Percentiles rank a stretch among this genome's conserved stretches.
phyloP scores from a whole-genome alignment of 2,797 vertebrate species.

The Spinus olivaceus region DNA sequence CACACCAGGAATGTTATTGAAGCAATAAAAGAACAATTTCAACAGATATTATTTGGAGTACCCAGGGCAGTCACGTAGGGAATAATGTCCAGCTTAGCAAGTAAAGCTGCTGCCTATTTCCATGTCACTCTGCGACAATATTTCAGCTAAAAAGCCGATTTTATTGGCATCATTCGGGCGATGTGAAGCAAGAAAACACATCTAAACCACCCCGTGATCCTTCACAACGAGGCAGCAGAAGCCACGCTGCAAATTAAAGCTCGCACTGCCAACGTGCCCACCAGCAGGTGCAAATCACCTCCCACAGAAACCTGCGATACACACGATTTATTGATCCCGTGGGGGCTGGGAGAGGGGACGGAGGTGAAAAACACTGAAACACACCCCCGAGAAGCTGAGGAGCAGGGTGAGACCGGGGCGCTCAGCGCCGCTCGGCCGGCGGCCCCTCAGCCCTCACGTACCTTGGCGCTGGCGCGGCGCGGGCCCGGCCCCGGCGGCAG shows the following conservation, averaged over 20 bases:
- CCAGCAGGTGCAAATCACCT: neutral
- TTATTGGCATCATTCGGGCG: neutral
- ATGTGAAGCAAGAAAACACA: neutral
- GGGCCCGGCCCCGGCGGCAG: neutral
- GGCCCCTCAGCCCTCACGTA: neutral
- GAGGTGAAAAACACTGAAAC: accelerated
- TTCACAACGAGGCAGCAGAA: neutral
- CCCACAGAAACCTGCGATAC: neutral
- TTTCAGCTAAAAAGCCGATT: neutral
- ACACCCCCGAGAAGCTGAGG: accelerated
- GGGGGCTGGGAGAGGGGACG: accelerated
- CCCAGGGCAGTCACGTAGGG: accelerated
- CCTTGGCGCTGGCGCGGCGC: neutral
- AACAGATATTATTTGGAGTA: neutral
- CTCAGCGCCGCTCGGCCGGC: neutral
- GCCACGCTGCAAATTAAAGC: neutral
- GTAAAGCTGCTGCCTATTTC: neutral
- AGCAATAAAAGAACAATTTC: neutral
- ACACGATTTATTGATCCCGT: accelerated
- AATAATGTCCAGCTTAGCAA: accelerated
- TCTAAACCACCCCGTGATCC: neutral
- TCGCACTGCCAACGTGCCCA: accelerated
- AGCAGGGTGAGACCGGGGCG: accelerated
- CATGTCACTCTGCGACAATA: neutral
- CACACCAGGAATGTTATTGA: neutral